phyloP scores from a whole-genome alignment of 2,113 vertebrate species.

The Sylvia atricapilla region DNA sequence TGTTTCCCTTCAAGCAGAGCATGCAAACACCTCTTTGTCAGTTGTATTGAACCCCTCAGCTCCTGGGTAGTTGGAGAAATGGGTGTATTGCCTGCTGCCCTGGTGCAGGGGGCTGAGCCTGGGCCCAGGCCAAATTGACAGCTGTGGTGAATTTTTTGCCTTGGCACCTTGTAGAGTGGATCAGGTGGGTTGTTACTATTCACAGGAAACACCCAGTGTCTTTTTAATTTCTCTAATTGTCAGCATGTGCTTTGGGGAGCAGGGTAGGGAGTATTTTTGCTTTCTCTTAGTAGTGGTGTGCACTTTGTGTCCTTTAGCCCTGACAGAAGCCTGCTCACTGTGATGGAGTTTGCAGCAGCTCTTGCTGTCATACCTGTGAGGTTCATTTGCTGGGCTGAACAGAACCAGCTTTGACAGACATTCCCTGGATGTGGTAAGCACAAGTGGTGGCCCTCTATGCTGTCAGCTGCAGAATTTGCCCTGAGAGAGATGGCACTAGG shows the following conservation, averaged over 20 bases:
- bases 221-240: neutral
- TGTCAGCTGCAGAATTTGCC: neutral
- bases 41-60: rapidly evolving
- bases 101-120: neutral
- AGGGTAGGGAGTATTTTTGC: neutral
- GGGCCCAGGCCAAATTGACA: neutral
- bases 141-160: neutral
- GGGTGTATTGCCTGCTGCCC: neutral
- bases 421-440: neutral
- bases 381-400: neutral
- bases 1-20: neutral
- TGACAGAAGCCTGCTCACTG: neutral
- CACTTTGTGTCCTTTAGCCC: rapidly evolving
- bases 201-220: neutral
- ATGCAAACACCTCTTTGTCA: neutral
- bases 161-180: neutral
- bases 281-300: neutral
- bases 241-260: neutral
- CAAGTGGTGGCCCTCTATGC: neutral
- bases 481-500: neutral
- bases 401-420: neutral
- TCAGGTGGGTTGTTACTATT: neutral
- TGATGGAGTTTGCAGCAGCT: neutral
- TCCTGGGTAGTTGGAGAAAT: neutral
- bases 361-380: neutral